These are phyloP conservation scores for Sebastes steindachneri DNA, from an alignment of 2,797 vertebrate species.

Conservation along the genomic window DNA sequence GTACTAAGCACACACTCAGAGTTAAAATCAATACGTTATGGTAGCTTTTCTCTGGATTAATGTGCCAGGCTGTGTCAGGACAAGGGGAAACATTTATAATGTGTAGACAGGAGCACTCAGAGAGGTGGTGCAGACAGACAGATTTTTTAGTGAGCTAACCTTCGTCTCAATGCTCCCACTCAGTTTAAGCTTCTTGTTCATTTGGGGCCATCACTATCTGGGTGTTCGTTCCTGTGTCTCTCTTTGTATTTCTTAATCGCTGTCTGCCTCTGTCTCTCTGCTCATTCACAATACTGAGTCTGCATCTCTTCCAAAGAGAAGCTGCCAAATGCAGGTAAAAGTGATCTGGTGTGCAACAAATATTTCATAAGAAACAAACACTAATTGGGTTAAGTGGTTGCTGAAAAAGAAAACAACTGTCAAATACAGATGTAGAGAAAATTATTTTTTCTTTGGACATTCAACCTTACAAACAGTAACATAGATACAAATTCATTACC, in stretches of 20 bases:
- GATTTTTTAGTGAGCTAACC: not conserved
- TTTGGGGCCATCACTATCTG: not conserved
- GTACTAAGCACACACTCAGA: not conserved
- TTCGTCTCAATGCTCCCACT: not conserved
- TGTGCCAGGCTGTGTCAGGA: not conserved
- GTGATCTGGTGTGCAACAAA: not conserved
- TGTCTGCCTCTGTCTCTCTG: not conserved
- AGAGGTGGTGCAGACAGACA: not conserved
- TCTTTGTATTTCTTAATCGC: not conserved
- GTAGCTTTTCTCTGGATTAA: not conserved
- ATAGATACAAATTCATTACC: not conserved
- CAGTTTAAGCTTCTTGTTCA: not conserved
- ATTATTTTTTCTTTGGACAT: not conserved
- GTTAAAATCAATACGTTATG: slow-evolving; percentile 3
- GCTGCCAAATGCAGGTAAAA: slow-evolving; percentile 8
- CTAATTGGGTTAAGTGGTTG: not conserved
- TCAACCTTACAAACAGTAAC: not conserved
- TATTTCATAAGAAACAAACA: slow-evolving; percentile 25
- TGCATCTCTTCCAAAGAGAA: slow-evolving; percentile 3
- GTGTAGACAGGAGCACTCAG: not conserved
- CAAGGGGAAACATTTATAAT: not conserved
- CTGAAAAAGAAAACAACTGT: not conserved
- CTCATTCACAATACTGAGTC: not conserved
- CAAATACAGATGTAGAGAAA: not conserved
- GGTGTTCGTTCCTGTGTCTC: not conserved